Percentiles rank a stretch among this genome's conserved stretches.
Conservation (phyloP, 1,140 invertebrate genomes). For the Aphis gossypii region DNA sequence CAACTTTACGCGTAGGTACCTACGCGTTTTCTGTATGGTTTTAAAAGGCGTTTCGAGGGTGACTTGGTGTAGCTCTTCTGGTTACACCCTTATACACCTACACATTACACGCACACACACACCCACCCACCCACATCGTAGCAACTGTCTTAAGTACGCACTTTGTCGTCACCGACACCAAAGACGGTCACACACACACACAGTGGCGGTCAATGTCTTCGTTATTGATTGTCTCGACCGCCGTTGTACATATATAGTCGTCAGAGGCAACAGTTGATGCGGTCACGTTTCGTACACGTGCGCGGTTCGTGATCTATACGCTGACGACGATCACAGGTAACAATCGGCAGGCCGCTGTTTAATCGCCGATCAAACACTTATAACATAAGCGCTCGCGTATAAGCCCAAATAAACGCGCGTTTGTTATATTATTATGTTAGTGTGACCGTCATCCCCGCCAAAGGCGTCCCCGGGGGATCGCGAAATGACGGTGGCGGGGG, state of each 20-base stretch:
- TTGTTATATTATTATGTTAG: too few relatives aligned
- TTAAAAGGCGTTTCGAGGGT: neutral
- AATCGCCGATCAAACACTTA: neutral
- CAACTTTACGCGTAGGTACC: neutral
- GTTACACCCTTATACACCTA: neutral
- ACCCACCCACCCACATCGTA: neutral
- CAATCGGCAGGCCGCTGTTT: neutral
- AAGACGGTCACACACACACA: neutral
- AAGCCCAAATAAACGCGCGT: neutral
- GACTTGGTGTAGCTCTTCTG: neutral
- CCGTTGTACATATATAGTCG: neutral
- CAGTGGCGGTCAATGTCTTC: neutral
- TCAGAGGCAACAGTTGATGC: neutral
- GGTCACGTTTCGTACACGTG: slow-evolving; percentile 1
- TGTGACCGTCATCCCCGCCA: neutral
- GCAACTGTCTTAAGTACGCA: neutral
- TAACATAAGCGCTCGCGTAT: too few relatives aligned
- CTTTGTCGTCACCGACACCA: neutral
- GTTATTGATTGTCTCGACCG: neutral
- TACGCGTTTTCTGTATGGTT: neutral
- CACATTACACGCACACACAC: neutral
- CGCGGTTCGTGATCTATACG: neutral
- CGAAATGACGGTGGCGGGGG: neutral
- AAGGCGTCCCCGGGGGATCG: neutral
- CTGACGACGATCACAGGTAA: neutral